Evolutionary conservation across 2,888 invertebrate species (phyloP).

Genomic region (Dryobotodes eremita): DNA sequence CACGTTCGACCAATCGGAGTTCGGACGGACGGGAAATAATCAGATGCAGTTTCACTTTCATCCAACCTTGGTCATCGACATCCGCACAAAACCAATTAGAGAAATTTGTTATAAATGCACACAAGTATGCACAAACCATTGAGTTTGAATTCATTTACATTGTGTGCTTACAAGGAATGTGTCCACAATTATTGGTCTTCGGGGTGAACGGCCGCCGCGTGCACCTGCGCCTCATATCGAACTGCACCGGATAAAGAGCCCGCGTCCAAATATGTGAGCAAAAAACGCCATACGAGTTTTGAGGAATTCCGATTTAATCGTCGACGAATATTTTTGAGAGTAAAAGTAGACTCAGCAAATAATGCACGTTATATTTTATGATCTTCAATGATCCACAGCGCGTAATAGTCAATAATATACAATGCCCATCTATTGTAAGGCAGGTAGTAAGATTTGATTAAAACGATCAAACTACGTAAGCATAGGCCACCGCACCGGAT

Average conservation of each 20-base stretch:
- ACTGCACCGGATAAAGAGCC: conserved; percentile 74
- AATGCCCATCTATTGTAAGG: conserved; percentile 8
- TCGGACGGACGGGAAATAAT: conserved; percentile 76
- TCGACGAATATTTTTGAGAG: conserved; percentile 49
- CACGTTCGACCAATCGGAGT: conserved; percentile 72
- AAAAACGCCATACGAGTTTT: conserved; percentile 79
- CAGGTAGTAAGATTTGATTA: conserved; percentile 53
- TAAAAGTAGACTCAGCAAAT: conserved; percentile 37
- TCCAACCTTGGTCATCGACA: conserved; percentile 82
- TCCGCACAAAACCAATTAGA: conserved; percentile 73
- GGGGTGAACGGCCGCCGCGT: conserved; percentile 83
- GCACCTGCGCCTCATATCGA: conserved; percentile 83
- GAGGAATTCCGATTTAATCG: conserved; percentile 66
- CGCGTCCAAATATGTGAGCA: conserved; percentile 83
- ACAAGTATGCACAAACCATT: conserved; percentile 53
- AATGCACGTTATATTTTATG: conserved; percentile 23
- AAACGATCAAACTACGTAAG: conserved; percentile 47
- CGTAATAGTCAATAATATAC: conserved; percentile 3
- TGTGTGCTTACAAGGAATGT: conserved; percentile 70
- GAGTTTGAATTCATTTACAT: conserved; percentile 60
- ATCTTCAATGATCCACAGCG: neutral
- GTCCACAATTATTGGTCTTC: conserved; percentile 75
- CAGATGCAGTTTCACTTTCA: conserved; percentile 85
- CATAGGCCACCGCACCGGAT: conserved; percentile 66
- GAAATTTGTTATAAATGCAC: conserved; percentile 68